Evolutionary conservation across 2,113 vertebrate genomes (phyloP), one percentile per base, ranked within the genome.

Genomic region (Pterophyllum scalare): DNA sequence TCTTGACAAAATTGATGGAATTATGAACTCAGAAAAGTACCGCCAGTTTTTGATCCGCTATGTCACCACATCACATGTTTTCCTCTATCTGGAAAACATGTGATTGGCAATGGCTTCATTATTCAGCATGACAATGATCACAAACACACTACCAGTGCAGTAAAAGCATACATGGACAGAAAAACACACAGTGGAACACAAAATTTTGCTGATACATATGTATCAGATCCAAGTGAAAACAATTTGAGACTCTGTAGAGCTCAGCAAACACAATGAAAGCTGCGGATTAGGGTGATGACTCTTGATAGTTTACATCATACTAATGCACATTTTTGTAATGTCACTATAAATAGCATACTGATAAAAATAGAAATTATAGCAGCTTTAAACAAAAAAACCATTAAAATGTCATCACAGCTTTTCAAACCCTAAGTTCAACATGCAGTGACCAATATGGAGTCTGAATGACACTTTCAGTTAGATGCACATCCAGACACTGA

Each of bases 121-220:
- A 5, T 46, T 46, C 43, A 46, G 12, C 13, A 46, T 14, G 43
- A 46, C 43, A 14, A 15, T 46, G 43, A 46, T 46, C 43, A 4
- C 43, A 46, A 15, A 46, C 43, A 15, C 43, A 46, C 43, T 46
- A 13, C 43, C 43, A 14, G 5, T 15, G 43, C 14, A 46, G 43
- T 15, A 46, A 46, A 46, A 46, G 43, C 43, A 15, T 46, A 46
- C 43, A 3, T 46, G 14, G 43, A 46, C 6, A 46, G 43, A 15
- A 15, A 46, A 43, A 43, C 40, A 43, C 10, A 40, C 40, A 43
- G 11, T 14, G 40, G 40, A 43, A 13, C 43, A 13, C 43, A 70
- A 49, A 28, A 3, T 0, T 0, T 0, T 2, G 19, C 28, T 0
- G 24, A 70, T 49, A 67, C 9, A 4, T 70, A 46, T 1, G 43